These are phyloP conservation scores for Trypoxylus dichotomus DNA, from an alignment of 1,140 invertebrate genomes.

Conservation along the genomic window DNA sequence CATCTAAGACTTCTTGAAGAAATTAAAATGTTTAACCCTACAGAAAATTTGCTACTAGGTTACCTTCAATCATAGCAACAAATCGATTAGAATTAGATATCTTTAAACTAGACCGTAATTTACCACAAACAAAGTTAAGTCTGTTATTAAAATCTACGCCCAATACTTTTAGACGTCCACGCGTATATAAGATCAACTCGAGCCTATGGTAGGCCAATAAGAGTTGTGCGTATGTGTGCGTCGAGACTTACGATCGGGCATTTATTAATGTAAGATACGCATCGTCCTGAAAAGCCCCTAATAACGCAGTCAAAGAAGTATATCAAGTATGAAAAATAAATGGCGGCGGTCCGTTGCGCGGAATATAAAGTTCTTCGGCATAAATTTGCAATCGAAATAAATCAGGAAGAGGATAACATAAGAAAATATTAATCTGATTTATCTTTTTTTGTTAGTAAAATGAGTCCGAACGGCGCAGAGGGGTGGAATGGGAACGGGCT, in stretches of 20 bases:
- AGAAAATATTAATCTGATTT: constrained; percentile 25
- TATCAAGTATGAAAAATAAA: constrained; percentile 26
- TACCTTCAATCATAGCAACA: too few species aligned
- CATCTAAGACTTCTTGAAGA: too few species aligned
- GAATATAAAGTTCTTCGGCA: constrained; percentile 9
- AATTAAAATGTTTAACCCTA: too few species aligned
- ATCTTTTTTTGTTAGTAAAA: constrained; percentile 19
- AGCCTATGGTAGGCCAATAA: neutral
- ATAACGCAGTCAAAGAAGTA: constrained; percentile 1
- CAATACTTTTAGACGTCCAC: neutral
- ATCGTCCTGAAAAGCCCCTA: neutral
- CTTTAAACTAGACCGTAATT: too few species aligned
- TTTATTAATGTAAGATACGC: constrained; percentile 18
- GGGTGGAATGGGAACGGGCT: neutral
- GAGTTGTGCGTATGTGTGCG: neutral
- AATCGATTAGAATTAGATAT: too few species aligned
- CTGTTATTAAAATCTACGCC: too few species aligned
- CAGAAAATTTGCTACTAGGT: too few species aligned
- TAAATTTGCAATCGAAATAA: constrained; percentile 25
- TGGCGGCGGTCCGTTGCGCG: neutral
- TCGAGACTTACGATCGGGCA: neutral
- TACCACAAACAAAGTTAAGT: too few species aligned
- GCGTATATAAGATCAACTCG: neutral
- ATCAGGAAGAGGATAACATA: constrained; percentile 6
- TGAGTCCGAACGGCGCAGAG: neutral